Conservation (phyloP, 2,888 invertebrate genomes). For the Apodemia duryi region DNA sequence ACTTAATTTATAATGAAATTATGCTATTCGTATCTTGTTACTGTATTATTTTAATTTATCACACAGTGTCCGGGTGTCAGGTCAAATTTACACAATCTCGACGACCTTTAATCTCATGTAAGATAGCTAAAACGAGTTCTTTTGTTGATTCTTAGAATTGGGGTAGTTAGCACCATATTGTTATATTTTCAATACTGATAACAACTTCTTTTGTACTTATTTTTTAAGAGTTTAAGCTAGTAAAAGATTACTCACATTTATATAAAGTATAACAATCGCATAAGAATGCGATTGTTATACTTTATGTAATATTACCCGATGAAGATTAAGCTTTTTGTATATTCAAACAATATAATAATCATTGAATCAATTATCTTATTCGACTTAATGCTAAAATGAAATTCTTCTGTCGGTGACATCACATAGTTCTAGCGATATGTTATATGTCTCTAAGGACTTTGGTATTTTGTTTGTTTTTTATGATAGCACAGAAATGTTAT, state of each 20-base stretch:
- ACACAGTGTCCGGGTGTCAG: slow-evolving; percentile 62
- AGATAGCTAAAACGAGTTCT: slow-evolving; percentile 63
- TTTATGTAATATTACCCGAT: not conserved
- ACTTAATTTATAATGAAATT: slow-evolving; percentile 12
- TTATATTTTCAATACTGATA: slow-evolving; percentile 40
- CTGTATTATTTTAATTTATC: slow-evolving; percentile 54
- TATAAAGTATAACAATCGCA: no score
- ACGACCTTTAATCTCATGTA: slow-evolving; percentile 69
- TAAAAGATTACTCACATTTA: not conserved
- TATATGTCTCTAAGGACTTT: no score
- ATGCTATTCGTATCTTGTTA: slow-evolving; percentile 28
- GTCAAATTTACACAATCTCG: slow-evolving; percentile 70
- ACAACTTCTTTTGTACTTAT: slow-evolving; percentile 31
- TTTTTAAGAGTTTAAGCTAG: slow-evolving; percentile 17
- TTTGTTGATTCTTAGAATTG: slow-evolving; percentile 66
- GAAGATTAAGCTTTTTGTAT: no score
- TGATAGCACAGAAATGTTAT: not conserved
- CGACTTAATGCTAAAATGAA: no score
- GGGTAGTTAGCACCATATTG: slow-evolving; percentile 41
- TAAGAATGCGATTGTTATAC: not conserved
- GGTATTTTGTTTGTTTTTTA: not conserved
- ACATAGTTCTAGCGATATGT: no score
- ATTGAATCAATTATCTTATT: no score
- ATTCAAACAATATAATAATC: no score
- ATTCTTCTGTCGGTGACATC: no score